Evolutionary conservation across 2,888 invertebrate genomes (phyloP), one percentile per base, ranked within the genome.

Genomic region (Parnassius orleans): DNA sequence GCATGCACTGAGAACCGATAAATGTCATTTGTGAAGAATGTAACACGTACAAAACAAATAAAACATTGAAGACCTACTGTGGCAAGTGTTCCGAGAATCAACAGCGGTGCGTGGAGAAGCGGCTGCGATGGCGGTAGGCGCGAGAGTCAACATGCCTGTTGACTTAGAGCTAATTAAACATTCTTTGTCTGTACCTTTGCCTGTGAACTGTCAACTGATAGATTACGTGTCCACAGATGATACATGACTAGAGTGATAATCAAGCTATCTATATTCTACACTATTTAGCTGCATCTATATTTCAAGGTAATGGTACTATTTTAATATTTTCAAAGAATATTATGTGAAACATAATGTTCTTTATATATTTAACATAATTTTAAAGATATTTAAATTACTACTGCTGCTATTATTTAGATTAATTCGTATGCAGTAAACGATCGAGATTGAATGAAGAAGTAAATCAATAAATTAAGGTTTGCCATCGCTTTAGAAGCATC

Each of bases 101-200:
- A 62, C 53, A 55, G 65, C 65, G 47, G 42, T 19, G 44, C 57
- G 57, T 46, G 63, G 65, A 55, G 57, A 63, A 69, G 72, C 67
- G 70, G 74, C 62, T 69, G 74, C 62, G 47, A 61, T 56, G 73
- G 67, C 78, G 76, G 81, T 76, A 78, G 81, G 80, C 75, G 77
- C 73, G 70, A 75, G 65, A 69, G 80, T 79, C 79, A 80, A 83
- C 76, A 80, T 63, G 44, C 48, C 50, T 74, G 66, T 72, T 68
- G 75, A 79, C 79, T 75, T 71, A 68, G 71, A 72, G 70, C 80
- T 85, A 80, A 85, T 86, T 83, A 86, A 83, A 87, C 84, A 86
- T 76, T 79, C 84, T 83, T 86, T 86, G 85, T 86, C 81, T 82
- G 70, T 70, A 61, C 63, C 69, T 68, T 67, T 72, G 73, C 69